These are phyloP conservation scores for Pipistrellus pygmaeus DNA, from an alignment of 2,797 vertebrate species.

Conservation along the genomic window DNA sequence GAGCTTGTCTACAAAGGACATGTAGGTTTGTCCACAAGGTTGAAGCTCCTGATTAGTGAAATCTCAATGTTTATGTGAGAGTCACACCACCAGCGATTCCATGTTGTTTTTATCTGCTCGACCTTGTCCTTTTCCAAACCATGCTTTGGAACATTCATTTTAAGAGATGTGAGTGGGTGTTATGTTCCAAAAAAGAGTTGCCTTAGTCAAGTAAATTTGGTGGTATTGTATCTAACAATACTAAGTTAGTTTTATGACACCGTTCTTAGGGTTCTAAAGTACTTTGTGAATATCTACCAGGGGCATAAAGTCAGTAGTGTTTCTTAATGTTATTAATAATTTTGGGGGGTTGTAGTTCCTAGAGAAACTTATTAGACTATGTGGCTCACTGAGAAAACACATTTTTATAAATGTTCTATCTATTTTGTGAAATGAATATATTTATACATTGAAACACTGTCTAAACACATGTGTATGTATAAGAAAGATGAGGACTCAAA, in stretches of 20 bases:
- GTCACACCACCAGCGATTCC: neutral
- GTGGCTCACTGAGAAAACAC: neutral
- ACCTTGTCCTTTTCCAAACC: neutral
- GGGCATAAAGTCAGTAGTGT: neutral
- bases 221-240: neutral
- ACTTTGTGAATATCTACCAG: neutral
- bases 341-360: neutral
- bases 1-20: neutral
- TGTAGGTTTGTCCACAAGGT: neutral
- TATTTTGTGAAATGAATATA: neutral
- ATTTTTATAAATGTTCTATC: constrained; percentile 1
- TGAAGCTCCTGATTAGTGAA: neutral
- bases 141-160: neutral
- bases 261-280: neutral
- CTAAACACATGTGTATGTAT: neutral
- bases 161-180: neutral
- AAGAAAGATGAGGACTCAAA: neutral
- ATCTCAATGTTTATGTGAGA: neutral
- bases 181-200: neutral
- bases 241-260: constrained; percentile 37
- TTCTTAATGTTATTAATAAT: neutral
- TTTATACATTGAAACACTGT: neutral
- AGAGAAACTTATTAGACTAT: neutral
- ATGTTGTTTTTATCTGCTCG: neutral
- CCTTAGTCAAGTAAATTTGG: constrained; percentile 31